Percentiles rank a stretch among this genome's conserved stretches.
These are phyloP conservation scores for Psophia crepitans DNA, from an alignment of 2,113 vertebrate species.

Conservation along the genomic window DNA sequence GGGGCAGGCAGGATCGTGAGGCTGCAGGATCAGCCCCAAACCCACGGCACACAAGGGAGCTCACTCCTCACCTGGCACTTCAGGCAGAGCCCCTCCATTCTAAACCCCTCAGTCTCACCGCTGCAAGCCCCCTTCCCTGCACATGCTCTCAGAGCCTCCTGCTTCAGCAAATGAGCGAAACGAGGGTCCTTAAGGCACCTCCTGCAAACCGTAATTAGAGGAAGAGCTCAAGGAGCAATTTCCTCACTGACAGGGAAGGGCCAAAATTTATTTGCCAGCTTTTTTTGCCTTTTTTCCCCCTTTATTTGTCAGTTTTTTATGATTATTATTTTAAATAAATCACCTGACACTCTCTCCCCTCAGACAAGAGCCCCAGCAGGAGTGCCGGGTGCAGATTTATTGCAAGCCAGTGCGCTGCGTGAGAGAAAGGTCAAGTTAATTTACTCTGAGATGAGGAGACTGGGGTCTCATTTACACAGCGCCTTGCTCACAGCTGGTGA, in stretches of 20 bases:
- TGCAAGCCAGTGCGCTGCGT: neutral
- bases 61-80: neutral
- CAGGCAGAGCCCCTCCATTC: neutral
- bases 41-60: rapidly evolving
- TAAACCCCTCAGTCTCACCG: neutral
- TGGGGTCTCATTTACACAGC: constrained; percentile 46
- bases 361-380: neutral
- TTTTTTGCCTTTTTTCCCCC: neutral
- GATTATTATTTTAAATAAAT: constrained; percentile 22
- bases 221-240: constrained; percentile 27
- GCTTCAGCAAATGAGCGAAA: neutral
- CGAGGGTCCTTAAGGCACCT: neutral
- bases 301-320: neutral
- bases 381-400: neutral
- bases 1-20: neutral
- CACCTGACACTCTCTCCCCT: neutral
- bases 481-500: constrained; percentile 10
- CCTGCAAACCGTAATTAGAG: constrained; percentile 6
- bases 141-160: neutral
- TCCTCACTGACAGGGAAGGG: neutral
- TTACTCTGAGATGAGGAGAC: constrained; percentile 49
- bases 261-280: neutral
- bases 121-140: neutral
- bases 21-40: neutral
- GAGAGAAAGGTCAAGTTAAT: constrained; percentile 69